Evolutionary conservation across 2,113 vertebrate species (phyloP).

Genomic region (Danionella cerebrum): DNA sequence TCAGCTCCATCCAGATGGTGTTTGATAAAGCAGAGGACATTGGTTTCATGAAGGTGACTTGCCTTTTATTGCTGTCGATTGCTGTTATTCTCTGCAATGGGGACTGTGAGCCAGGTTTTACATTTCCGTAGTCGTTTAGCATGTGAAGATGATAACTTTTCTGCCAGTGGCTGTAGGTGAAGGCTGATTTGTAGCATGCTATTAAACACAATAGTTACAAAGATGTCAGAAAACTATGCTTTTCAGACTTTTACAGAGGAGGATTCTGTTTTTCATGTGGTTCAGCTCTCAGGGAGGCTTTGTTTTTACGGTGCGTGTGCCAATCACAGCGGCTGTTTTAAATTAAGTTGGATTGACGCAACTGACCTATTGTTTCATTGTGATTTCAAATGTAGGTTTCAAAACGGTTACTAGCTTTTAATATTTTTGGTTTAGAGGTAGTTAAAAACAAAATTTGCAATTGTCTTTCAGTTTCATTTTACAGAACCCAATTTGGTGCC

Average conservation of each 20-base stretch:
- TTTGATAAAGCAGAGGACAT: constrained; percentile 94
- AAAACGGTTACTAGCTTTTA: too few relatives aligned
- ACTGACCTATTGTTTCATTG: too few relatives aligned
- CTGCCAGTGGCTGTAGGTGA: not conserved
- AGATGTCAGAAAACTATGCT: not conserved
- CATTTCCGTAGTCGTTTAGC: not conserved
- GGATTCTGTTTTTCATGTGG: not conserved
- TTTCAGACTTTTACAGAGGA: not conserved
- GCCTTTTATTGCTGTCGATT: constrained; percentile 8
- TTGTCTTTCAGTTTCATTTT: too few relatives aligned
- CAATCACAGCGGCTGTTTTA: too few relatives aligned
- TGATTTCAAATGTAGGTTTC: too few relatives aligned
- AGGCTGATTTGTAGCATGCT: not conserved
- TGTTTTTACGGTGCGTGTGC: too few relatives aligned
- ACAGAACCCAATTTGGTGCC: too few relatives aligned
- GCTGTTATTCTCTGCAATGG: constrained; percentile 10
- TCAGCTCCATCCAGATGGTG: constrained; percentile 92
- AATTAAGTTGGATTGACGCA: too few relatives aligned
- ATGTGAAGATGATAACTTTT: not conserved
- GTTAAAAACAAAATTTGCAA: too few relatives aligned
- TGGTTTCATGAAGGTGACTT: constrained; percentile 92
- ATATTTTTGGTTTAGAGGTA: too few relatives aligned
- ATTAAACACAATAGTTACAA: not conserved
- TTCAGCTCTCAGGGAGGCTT: not conserved
- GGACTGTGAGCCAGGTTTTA: not conserved